These are phyloP conservation scores for Suillia variegata DNA, from an alignment of 2,888 invertebrate species.

Conservation along the genomic window DNA sequence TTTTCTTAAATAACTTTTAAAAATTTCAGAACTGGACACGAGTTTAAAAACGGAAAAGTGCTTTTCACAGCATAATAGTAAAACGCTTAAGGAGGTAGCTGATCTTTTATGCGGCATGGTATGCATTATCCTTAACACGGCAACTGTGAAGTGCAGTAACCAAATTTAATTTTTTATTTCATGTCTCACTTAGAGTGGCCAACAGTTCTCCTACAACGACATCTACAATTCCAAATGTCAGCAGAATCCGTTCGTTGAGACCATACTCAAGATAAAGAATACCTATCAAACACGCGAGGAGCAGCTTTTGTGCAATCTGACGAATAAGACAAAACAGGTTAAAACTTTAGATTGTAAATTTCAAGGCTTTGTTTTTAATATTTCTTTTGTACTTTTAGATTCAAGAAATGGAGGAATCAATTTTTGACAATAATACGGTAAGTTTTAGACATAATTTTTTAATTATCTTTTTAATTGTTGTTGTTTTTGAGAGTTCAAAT, in stretches of 20 bases:
- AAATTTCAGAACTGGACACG: slow-evolving; percentile 31
- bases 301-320: slow-evolving; percentile 11
- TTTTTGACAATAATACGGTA: no score
- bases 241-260: slow-evolving; percentile 44
- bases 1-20: not conserved
- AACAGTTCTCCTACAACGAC: slow-evolving; percentile 38
- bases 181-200: slow-evolving; percentile 26
- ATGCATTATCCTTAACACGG: no score
- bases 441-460: no score
- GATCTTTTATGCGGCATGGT: slow-evolving; percentile 43
- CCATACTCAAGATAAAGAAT: slow-evolving; percentile 33
- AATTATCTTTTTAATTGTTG: no score
- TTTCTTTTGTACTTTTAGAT: no score
- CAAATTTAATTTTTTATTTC: not conserved
- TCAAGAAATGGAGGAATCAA: no score
- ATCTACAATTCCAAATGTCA: slow-evolving; percentile 27
- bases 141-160: not conserved
- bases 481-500: no score
- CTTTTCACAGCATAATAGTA: slow-evolving; percentile 25
- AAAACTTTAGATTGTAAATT: no score
- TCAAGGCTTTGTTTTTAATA: no score
- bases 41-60: slow-evolving; percentile 30
- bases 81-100: slow-evolving; percentile 39
- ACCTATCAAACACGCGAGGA: slow-evolving; percentile 22
- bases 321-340: slow-evolving; percentile 20